Evolutionary conservation across 1,140 invertebrate species (phyloP), one percentile per base, ranked within the genome.

Genomic region (Protaetia brevitarsis): DNA sequence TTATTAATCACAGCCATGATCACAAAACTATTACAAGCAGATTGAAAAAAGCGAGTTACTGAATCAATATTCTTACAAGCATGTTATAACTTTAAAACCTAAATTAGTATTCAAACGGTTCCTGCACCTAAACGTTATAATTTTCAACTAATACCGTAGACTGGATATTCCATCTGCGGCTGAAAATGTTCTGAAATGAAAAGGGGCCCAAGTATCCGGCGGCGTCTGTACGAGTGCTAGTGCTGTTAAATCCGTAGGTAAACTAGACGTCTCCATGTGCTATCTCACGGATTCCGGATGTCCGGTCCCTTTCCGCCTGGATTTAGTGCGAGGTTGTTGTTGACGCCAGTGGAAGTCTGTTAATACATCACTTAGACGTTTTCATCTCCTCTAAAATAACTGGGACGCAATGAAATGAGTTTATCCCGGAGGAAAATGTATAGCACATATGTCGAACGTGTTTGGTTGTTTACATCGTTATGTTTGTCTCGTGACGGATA

Each of bases 261-360:
- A 13, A 45, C 41, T 64, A 59, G 68, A 69, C 66, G 69, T 71
- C 69, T 71, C 66, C 70, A 71, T 71, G 64, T 68, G 68, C 68
- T 71, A 69, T 71, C 68, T 69, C 65, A 62, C 60, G 68, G 66
- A 67, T 71, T 69, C 68, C 67, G 70, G 68, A 71, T 63, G 70
- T 71, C 70, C 70, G 68, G 64, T 41, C 62, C 63, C 70, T 69
- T n/a, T 71, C 70, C 68, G 69, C 68, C 68, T 69, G 66, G 70
- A 71, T 71, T 71, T 71, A 66, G 56, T 60, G n/a, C n/a, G 68
- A 57, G 41, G 41, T 45, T 41, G 41, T 45, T 45, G 41, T 45
- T 19, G 41, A 19, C 41, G 41, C 41, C 13, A 19, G 41, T 45
- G 41, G 41, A 21, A 45, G 41, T 45, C 23, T 19, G 41, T 21